Base-by-base conservation (phyloP, 2,888 invertebrate genomes). In the Thyatira batis region DNA sequence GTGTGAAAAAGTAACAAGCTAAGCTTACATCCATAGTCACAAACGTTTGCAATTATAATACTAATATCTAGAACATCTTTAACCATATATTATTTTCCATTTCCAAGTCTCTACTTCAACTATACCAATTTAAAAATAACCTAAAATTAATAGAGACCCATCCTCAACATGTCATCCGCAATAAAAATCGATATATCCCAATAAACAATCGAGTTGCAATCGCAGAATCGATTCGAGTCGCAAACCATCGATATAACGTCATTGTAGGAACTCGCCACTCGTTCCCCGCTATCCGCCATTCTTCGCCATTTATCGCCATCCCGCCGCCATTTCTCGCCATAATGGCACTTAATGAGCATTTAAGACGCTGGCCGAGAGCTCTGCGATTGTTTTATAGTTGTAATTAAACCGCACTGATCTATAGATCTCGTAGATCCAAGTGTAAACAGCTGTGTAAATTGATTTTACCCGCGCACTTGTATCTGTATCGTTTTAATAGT, bases 371-470 rank as follows among this genome's bases (percentile, higher is more conserved):
- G 77, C 76, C 73, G 66, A 76, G 79, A 75, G 68, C 65, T 76
- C 75, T 70, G 65, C 79, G 77, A 87, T 87, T 90, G 89, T 87
- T 91, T 91, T 90, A 91, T 90, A 72, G 87, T 73, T 70, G 85
- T 78, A 89, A 90, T 91, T 90, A 90, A 87, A 82, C 71, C 75
- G 56, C 69, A 57, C 75, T 77, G 80, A 84, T 85, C 80, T 85
- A 84, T 84, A 78, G 77, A 78, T 73, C 72, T 67, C 69, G 68
- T 78, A 71, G 71, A 78, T 80, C 71, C 58, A 27, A 62, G 67
- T 69, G 80, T 73, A 78, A 84, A 85, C 76, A 82, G 66, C 66
- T 69, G 69, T 71, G 73, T 62, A 66, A 73, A 82, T 83, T 74
- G 76, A 72, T 78, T 76, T 68, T 70, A 71, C 43, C 44, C 43